These are phyloP conservation scores for Bombyx mandarina DNA, from an alignment of 1,140 invertebrate species.

Conservation along the genomic window DNA sequence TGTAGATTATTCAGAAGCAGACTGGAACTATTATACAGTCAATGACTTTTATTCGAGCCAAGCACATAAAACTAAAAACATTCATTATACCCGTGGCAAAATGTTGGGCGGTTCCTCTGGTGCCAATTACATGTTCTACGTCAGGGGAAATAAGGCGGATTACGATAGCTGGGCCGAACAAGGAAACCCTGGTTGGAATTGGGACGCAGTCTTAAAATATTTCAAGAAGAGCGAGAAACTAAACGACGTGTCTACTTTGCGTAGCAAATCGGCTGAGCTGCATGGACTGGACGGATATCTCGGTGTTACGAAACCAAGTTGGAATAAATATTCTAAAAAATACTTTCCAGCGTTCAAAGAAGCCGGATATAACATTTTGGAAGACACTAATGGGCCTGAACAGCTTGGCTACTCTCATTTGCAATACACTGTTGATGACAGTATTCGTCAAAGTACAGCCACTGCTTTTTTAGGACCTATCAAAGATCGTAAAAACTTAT, in stretches of 20 bases:
- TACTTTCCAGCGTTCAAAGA: conserved; percentile 80
- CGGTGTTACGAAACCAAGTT: conserved; percentile 7
- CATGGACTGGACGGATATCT: conserved; percentile 6
- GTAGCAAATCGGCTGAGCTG: conserved; percentile 34
- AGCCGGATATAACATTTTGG: conserved; percentile 77
- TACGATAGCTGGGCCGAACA: conserved; percentile 88
- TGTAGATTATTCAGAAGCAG: conserved; percentile 4
- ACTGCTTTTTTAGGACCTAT: conserved; percentile 86
- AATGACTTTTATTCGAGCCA: conserved; percentile 75
- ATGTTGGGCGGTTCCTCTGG: conserved; percentile 88
- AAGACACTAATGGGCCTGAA: conserved; percentile 5
- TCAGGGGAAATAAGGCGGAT: conserved; percentile 82
- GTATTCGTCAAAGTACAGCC: conserved; percentile 86
- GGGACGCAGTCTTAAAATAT: conserved; percentile 82
- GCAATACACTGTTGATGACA: conserved; percentile 73
- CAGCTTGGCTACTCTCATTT: conserved; percentile 6
- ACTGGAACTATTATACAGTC: conserved; percentile 82
- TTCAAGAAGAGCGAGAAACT: conserved; percentile 90
- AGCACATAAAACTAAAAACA: conserved; percentile 71
- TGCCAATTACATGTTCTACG: conserved; percentile 94
- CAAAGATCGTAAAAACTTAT: conserved; percentile 80
- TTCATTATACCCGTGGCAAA: conserved; percentile 74
- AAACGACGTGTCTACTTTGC: conserved; percentile 79
- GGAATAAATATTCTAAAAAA: conserved; percentile 73
- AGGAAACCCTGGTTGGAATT: conserved; percentile 90